Conservation (phyloP, 2,113 vertebrate species). For the Carettochelys insculpta region DNA sequence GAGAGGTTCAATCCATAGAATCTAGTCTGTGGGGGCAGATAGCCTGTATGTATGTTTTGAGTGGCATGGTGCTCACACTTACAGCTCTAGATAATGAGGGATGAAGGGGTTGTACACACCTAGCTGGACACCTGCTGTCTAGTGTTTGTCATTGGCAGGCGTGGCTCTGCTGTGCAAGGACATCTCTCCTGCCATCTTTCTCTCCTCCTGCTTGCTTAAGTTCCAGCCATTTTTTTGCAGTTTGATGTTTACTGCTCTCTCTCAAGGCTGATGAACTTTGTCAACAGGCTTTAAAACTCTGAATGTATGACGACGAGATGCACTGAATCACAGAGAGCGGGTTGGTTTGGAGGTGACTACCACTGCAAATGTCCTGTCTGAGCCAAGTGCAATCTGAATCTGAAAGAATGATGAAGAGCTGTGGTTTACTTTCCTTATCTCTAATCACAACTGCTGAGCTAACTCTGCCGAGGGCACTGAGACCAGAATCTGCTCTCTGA, state of each 20-base stretch:
- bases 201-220: neutral
- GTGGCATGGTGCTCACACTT: neutral
- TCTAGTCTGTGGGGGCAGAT: rapidly evolving
- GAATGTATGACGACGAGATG: neutral
- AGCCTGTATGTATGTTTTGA: neutral
- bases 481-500: neutral
- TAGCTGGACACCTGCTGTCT: neutral
- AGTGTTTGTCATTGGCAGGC: neutral
- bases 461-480: neutral
- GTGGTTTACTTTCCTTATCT: slow-evolving; percentile 25
- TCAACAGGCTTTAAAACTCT: neutral
- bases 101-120: neutral
- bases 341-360: neutral
- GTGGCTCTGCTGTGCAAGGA: neutral
- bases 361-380: neutral
- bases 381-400: neutral
- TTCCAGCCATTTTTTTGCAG: neutral
- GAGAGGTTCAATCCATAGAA: too few relatives aligned
- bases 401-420: rapidly evolving
- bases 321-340: neutral
- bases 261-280: neutral
- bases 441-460: neutral
- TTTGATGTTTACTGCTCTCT: neutral
- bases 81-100: neutral
- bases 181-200: neutral